Percentiles rank a stretch among this genome's conserved stretches.
phyloP scores from a whole-genome alignment of 2,113 vertebrate genomes.

The Bubalus kerabau region DNA sequence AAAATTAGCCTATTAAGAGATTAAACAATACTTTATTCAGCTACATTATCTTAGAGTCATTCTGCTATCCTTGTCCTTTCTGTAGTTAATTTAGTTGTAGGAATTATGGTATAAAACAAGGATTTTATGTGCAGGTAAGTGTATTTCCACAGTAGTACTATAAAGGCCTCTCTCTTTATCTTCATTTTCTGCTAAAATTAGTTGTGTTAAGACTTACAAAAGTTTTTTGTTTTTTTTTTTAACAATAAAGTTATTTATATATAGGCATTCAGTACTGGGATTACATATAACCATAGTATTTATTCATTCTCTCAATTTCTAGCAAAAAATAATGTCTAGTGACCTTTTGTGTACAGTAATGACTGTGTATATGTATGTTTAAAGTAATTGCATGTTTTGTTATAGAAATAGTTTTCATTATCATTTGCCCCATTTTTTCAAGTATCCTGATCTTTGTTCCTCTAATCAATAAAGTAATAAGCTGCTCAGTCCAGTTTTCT shows the following conservation, averaged over 20 bases:
- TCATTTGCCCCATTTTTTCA: slow-evolving; percentile 5
- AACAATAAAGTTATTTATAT: background rate
- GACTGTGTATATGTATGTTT: background rate
- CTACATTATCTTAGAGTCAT: background rate
- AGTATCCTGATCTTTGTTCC: background rate
- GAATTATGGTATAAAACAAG: slow-evolving; percentile 26
- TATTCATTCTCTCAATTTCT: slow-evolving; percentile 1
- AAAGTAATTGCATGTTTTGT: slow-evolving; percentile 13
- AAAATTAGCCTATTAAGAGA: background rate
- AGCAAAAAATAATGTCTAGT: background rate
- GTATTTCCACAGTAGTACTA: slow-evolving; percentile 9
- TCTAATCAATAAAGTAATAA: background rate
- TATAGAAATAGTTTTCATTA: slow-evolving; percentile 42
- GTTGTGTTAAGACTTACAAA: background rate
- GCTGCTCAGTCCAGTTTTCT: background rate
- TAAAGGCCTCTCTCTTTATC: background rate
- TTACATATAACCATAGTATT: background rate
- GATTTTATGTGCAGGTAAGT: slow-evolving; percentile 52
- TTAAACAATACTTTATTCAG: background rate
- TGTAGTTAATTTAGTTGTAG: slow-evolving; percentile 12
- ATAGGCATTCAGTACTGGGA: background rate
- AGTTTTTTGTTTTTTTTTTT: background rate
- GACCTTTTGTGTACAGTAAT: background rate
- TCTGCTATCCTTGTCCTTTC: slow-evolving; percentile 39
- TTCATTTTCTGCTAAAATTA: slow-evolving; percentile 4